Evolutionary conservation across 2,113 vertebrate species (phyloP), one percentile per base, ranked within the genome.

Genomic region (Hepsetus odoe): DNA sequence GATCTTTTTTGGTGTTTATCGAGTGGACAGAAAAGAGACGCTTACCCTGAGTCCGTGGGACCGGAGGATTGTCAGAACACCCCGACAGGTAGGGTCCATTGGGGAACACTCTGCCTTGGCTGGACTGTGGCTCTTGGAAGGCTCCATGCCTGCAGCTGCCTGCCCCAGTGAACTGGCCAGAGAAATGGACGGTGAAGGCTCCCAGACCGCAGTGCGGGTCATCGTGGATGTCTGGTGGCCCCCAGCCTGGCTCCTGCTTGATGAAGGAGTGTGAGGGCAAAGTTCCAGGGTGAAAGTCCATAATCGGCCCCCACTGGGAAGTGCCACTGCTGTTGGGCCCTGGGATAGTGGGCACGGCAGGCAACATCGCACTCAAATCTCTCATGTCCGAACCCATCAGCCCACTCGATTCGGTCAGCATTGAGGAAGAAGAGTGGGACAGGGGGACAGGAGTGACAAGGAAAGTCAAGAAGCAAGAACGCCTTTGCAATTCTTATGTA

Each of bases 171-270:
- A 98, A 95, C 87, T 98, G 97, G 22, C 97, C 96, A 0, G 97
- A 96, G 92, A 99, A 97, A 89, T 98, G 97, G 20, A 98, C 94
- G 0, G 97, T 98, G 91, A 98, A 98, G 87, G 97, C 97, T 90
- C 97, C 98, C 56, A 97, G 86, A 81, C 92, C 90, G 77, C 96
- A 98, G 82, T 98, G 96, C 40, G 91, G 90, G 83, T 98, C 97
- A 78, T 98, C 96, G 61, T 94, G 93, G 0, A 95, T 90, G 80
- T 99, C 97, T 0, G 92, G 56, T 55, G 91, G 83, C 71, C 93
- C 95, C 97, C 97, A 98, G 87, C 91, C 92, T 2, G 97, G 96
- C 88, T 98, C 97, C 90, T 98, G 97, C 86, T 98, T 99, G 92
- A 99, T 96, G 87, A 98, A 95, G 76, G 97, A 96, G 89, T 95